Evolutionary conservation across 2,888 invertebrate genomes (phyloP), one percentile per base, ranked within the genome.

Genomic region (Cerastis leucographa): DNA sequence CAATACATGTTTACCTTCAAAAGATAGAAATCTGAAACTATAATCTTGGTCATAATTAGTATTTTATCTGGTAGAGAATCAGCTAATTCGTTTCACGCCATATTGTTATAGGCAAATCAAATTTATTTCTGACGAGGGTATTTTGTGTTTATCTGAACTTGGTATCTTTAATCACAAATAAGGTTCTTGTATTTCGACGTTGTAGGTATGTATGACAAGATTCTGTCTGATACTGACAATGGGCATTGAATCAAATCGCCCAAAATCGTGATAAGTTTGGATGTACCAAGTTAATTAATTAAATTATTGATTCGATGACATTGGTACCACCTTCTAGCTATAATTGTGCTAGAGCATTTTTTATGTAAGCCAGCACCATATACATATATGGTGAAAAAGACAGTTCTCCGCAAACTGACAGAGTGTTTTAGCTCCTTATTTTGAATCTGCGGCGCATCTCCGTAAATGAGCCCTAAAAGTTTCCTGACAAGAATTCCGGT

Each of bases 51-150:
- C 67, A 62, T 80, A 80, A 86, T 84, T 44, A 84, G 51, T 84
- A 64, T 84, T 80, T 86, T 86, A 86, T 84, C 86, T 54, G 25
- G 17, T 51, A 61, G 42, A 67, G 56, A 68, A 83, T 83, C 86
- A 64, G 62, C 54, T 85, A 83, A 82, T 69, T 71, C 51, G n/a
- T 51, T 44, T 69, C 65, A 72, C 80, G 86, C 80, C 83, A 72
- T 67, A 35, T 44, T 62, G 68, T 49, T 42, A 42, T 35, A 46
- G 56, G 51, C 56, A 74, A 76, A 73, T 46, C 51, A 78, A 51
- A 46, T 59, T 35, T 46, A 25, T 86, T 74, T 83, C 56, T 29
- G 59, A 62, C 44, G 64, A 74, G 67, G 59, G 64, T 64, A 78
- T 78, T 65, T 70, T 11, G 12, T 56, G 22, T 51, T 85, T 82